Base-by-base conservation (phyloP, 2,797 vertebrate genomes). In the Hypotaenidia philippensis region DNA sequence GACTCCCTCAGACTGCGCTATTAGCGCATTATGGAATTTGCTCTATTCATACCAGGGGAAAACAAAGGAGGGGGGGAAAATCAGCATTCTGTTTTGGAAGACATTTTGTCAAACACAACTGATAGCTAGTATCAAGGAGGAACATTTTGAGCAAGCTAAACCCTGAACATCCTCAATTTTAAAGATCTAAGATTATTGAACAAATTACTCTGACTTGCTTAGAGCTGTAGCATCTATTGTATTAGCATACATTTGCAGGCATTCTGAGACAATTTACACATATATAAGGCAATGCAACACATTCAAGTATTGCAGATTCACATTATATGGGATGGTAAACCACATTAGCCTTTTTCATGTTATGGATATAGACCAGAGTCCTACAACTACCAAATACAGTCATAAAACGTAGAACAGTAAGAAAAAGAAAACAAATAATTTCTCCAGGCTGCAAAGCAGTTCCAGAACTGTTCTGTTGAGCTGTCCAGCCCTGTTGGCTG, bases 91-190 rank as follows among this genome's bases (percentile, higher is more conserved):
- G 40, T 18, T n/a, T 65, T 27, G 23, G 83, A 83, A 83, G 65
- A 90, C 53, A 88, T 93, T 94, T 95, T 88, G 61, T 64, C 60
- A 78, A 60, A 83, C 86, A 2, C n/a, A 83, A 34, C 44, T 86
- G 6, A 2, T 55, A 91, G 44, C 49, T 40, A 74, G 31, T 11
- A 88, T 10, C 18, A 81, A 6, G 9, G n/a, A 90, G 53, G 59
- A 71, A 83, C 9, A 40, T 34, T 88, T 13, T 41, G 36, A 61
- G 38, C 12, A 81, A 71, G 34, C 22, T 81, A 70, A 64, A 64
- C 50, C 38, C 36, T 84, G 23, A 57, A 31, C 3, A 15, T 60
- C 23, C n/a, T 75, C 50, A 41, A 17, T 94, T 77, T 77, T 72
- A 68, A 83, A 82, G 69, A 90, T 71, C 63, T 74, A 83, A 14